Base-by-base conservation (phyloP, 2,113 vertebrate species). In the Mellivora capensis region DNA sequence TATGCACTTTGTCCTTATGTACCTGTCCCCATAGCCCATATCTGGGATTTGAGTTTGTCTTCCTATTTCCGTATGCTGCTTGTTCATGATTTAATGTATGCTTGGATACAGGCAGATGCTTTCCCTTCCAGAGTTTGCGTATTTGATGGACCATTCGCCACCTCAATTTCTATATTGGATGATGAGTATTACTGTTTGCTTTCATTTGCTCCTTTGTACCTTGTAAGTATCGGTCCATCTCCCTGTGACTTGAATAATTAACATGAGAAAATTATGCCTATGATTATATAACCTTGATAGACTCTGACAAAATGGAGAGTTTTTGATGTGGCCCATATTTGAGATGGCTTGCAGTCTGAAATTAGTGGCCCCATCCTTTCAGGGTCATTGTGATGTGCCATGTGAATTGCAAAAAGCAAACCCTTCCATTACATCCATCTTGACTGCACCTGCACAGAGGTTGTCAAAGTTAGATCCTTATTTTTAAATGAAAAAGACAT, bases 401-500 rank as follows among this genome's bases (percentile, higher is more conserved):
- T 2, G 34, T 84, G 80, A 59, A 91, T 81, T 81, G 74, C 69
- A 92, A 54, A 61, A 79, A 62, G 87, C 57, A 80, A 77, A 67
- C 69, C 44, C 49, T 69, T 57, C 79, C 29, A 20, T 93, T 47
- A 62, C 74, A 54, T 90, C 77, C 47, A 6, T 86, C 92, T 37
- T 81, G 90, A 91, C 44, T 49, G 61, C 62, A 92, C 82, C 91
- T 87, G 79, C 29, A 7, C 11, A 54, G 89, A 74, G 34, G 54
- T 96, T 71, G 83, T 93, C 91, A 39, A 31, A 49, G 64, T 67
- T 31, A 94, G 89, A 77, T 37, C 42, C 34, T 90, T 87, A n/a
- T 79, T 94, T 93, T 96, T 96, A 93, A 94, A 39, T 87, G 69
- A 81, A 92, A 96, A 87, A 93, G 87, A 89, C 64, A 49, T 91